These are phyloP conservation scores for Apostichopus leukothele DNA, from an alignment of 53 echinoderm and acorn worm species.

Conservation along the genomic window DNA sequence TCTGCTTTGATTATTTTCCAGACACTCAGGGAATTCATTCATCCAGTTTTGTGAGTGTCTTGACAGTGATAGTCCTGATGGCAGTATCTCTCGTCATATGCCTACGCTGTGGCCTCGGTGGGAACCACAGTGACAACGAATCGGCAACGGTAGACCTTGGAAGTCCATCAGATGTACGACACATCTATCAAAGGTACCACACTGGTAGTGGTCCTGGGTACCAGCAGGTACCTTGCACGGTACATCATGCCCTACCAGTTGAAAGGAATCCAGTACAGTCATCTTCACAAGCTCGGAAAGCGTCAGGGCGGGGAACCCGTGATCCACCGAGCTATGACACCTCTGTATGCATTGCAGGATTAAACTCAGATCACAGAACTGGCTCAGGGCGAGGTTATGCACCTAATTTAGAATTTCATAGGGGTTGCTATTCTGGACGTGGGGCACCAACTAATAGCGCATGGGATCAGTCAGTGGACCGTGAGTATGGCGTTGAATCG, in stretches of 20 bases:
- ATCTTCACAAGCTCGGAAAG: neutral
- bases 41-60: conserved; percentile 3
- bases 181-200: neutral
- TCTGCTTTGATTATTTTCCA: neutral
- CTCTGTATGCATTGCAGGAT: neutral
- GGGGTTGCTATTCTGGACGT: neutral
- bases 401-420: neutral
- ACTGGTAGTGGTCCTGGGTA: neutral
- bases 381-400: neutral
- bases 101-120: neutral
- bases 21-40: neutral
- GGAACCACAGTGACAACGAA: conserved; percentile 5
- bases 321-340: neutral
- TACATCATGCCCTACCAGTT: neutral
- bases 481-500: neutral
- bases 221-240: neutral
- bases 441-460: neutral
- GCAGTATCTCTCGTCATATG: neutral
- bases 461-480: neutral
- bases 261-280: neutral
- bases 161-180: neutral
- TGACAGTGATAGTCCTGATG: neutral
- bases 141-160: neutral
- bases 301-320: neutral
- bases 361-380: neutral